phyloP scores from a whole-genome alignment of 2,797 vertebrate species.

The Glyptemys insculpta region DNA sequence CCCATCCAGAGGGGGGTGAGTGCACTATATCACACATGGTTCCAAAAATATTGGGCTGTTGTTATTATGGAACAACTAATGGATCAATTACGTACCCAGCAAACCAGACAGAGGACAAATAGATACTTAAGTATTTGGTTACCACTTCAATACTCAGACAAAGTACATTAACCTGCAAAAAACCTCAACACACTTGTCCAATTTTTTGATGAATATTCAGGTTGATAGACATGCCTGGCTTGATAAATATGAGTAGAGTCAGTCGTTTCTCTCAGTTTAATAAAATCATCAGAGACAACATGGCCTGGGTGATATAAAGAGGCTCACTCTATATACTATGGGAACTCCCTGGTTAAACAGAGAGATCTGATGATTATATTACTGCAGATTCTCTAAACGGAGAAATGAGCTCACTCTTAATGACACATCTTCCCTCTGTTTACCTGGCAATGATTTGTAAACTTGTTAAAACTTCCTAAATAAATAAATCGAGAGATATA shows the following conservation, averaged over 20 bases:
- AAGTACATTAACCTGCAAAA: not conserved
- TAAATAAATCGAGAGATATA: not conserved
- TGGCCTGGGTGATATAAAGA: not conserved
- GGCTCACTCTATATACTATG: not conserved
- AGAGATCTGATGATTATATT: not conserved
- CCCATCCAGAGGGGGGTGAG: too few relatives aligned
- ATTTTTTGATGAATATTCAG: not conserved
- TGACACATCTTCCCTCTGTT: not conserved
- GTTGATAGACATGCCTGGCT: not conserved
- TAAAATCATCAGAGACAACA: not conserved
- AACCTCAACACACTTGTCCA: not conserved
- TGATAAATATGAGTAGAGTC: not conserved
- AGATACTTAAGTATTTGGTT: rapidly evolving
- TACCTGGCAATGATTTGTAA: not conserved
- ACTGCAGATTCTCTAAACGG: not conserved
- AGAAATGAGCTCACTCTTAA: not conserved
- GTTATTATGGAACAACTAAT: not conserved
- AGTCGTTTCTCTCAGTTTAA: not conserved
- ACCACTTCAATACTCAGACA: not conserved
- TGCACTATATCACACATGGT: not conserved
- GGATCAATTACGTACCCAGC: rapidly evolving
- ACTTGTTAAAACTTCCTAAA: not conserved
- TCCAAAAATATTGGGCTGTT: not conserved
- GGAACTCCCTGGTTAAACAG: not conserved
- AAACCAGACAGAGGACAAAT: rapidly evolving